A percentile compares a stretch with the other conserved stretches of the same genome.
phyloP scores from a whole-genome alignment of 2,888 invertebrate genomes.

The Amblyteles armatorius region DNA sequence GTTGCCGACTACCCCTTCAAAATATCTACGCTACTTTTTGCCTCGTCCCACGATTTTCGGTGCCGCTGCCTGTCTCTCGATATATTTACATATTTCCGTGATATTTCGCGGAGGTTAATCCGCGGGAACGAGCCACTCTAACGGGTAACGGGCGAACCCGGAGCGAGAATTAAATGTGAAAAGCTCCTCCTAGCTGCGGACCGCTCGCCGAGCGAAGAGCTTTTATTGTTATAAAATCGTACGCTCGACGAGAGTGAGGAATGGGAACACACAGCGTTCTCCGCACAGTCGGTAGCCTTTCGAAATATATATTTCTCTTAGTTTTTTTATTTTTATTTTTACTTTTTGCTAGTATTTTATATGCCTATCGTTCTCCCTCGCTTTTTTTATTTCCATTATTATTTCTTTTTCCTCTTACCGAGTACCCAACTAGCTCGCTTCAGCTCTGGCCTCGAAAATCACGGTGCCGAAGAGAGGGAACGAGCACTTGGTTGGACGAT shows the following conservation, averaged over 20 bases:
- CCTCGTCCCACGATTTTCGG: constrained; percentile 56
- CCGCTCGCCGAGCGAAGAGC: constrained; percentile 49
- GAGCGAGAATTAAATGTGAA: constrained; percentile 80
- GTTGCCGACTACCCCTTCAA: constrained; percentile 33
- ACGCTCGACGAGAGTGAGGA: constrained; percentile 28
- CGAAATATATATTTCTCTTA: constrained; percentile 50
- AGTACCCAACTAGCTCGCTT: background rate
- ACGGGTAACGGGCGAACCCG: constrained; percentile 40
- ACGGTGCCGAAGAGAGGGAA: constrained; percentile 51
- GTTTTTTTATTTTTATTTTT: constrained; percentile 38
- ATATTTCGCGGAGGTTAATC: constrained; percentile 80
- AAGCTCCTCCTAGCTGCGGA: constrained; percentile 72
- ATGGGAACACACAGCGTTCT: background rate
- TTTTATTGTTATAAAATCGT: constrained; percentile 68
- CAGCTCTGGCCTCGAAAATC: constrained; percentile 26
- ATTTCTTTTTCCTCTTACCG: constrained; percentile 20
- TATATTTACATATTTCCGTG: constrained; percentile 81
- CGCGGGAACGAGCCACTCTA: constrained; percentile 60
- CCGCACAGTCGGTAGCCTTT: constrained; percentile 16
- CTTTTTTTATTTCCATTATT: constrained; percentile 28
- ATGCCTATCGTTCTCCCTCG: constrained; percentile 6
- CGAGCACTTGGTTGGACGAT: constrained; percentile 71
- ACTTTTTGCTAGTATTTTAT: constrained; percentile 28
- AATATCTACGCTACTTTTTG: constrained; percentile 16
- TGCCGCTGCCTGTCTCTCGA: constrained; percentile 72